Conservation (phyloP, 2,797 vertebrate genomes). For the Sciurus vulgaris region DNA sequence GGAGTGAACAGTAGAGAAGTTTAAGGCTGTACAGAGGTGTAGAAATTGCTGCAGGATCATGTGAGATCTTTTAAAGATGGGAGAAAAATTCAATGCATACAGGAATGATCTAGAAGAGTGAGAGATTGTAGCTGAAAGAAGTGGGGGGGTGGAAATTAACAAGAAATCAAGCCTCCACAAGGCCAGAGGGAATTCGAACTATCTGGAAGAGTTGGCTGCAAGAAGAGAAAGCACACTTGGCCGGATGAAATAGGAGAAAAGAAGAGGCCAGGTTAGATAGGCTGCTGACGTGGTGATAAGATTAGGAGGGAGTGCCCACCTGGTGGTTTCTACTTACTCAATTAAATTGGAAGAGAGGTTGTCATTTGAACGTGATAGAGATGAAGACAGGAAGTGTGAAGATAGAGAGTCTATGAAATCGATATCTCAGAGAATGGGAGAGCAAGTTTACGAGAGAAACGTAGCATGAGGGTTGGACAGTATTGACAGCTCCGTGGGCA, state of each 20-base stretch:
- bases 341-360: slow-evolving; percentile 20
- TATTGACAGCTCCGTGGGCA: not conserved
- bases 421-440: not conserved
- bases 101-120: not conserved
- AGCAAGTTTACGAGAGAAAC: not conserved
- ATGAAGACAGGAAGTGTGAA: not conserved
- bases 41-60: not conserved
- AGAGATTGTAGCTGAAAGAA: not conserved
- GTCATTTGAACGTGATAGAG: not conserved
- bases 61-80: not conserved
- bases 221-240: not conserved
- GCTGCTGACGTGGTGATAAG: not conserved
- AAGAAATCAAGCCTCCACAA: not conserved
- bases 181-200: not conserved
- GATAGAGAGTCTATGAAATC: not conserved
- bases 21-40: too few relatives aligned
- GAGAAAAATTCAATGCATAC: not conserved
- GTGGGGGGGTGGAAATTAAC: too few relatives aligned
- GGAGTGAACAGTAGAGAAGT: not conserved
- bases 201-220: not conserved
- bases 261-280: not conserved
- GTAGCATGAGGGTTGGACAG: not conserved
- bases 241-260: not conserved
- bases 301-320: not conserved
- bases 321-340: slow-evolving; percentile 50